Evolutionary conservation across 1,140 invertebrate species (phyloP).

Genomic region (Neomicropteryx cornuta): DNA sequence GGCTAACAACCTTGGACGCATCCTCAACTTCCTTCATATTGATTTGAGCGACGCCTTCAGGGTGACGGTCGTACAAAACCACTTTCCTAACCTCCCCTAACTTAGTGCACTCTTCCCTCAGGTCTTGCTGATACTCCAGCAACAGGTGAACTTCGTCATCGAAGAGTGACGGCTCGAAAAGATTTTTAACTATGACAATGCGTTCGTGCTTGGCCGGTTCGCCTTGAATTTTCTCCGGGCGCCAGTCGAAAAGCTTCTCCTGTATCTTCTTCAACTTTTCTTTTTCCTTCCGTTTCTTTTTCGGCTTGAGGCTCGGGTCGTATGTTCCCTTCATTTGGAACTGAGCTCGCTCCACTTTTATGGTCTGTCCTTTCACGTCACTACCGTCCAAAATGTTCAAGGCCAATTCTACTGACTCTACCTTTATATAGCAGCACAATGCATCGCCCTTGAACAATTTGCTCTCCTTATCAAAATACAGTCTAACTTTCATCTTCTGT

Average conservation of each 20-base stretch:
- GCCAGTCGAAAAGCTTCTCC: slow-evolving; percentile 94
- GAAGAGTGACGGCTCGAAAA: slow-evolving; percentile 86
- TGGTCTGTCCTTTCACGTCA: slow-evolving; percentile 63
- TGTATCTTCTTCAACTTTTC: slow-evolving; percentile 88
- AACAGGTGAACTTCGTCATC: slow-evolving; percentile 80
- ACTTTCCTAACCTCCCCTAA: slow-evolving; percentile 91
- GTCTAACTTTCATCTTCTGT: slow-evolving; percentile 85
- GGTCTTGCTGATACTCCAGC: slow-evolving; percentile 83
- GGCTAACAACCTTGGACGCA: slow-evolving; percentile 79
- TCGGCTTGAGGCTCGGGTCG: slow-evolving; percentile 88
- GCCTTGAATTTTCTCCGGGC: slow-evolving; percentile 79
- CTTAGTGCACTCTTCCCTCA: slow-evolving; percentile 81
- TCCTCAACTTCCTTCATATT: slow-evolving; percentile 83
- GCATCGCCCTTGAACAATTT: slow-evolving; percentile 91
- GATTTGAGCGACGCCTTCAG: slow-evolving; percentile 88
- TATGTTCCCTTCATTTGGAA: slow-evolving; percentile 94
- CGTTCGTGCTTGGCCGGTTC: slow-evolving; percentile 79
- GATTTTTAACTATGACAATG: slow-evolving; percentile 88
- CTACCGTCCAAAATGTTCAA: slow-evolving; percentile 87
- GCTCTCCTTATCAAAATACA: slow-evolving; percentile 80
- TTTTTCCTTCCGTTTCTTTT: slow-evolving; percentile 82
- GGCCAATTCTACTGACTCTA: slow-evolving; percentile 91
- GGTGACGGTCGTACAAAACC: slow-evolving; percentile 85
- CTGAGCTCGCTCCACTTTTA: slow-evolving; percentile 84
- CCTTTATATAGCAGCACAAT: slow-evolving; percentile 93